Conservation (phyloP, 92 coral and sea anemone species). For the Phenganax subtilis region DNA sequence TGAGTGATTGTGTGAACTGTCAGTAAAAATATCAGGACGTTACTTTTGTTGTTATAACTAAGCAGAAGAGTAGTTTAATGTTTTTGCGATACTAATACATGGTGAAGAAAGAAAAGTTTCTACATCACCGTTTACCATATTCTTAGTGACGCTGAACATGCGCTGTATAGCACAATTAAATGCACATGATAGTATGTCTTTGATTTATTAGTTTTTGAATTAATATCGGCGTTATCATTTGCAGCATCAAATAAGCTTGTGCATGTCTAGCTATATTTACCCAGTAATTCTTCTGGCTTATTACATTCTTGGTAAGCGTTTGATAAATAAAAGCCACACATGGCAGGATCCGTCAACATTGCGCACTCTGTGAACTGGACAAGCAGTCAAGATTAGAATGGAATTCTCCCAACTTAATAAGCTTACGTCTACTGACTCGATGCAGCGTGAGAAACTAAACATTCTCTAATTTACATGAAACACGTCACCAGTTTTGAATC, state of each 20-base stretch:
- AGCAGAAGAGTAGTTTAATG: neutral
- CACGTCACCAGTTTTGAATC: neutral
- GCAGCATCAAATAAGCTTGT: conserved; percentile 23
- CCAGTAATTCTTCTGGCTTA: conserved; percentile 18
- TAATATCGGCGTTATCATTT: conserved; percentile 30
- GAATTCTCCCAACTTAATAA: conserved; percentile 17
- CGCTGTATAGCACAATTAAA: neutral
- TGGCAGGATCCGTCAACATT: conserved; percentile 36
- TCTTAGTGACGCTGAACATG: neutral
- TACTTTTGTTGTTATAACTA: neutral
- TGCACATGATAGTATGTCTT: conserved; percentile 5
- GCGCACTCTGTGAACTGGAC: conserved; percentile 9
- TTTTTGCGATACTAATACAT: neutral
- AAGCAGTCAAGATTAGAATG: conserved; percentile 20
- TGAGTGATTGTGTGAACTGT: conserved; percentile 4
- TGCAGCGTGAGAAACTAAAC: conserved; percentile 17
- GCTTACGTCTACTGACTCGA: conserved; percentile 14
- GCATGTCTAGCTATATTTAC: conserved; percentile 33
- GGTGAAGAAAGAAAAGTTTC: neutral
- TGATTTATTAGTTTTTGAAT: conserved; percentile 34
- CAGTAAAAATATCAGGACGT: neutral
- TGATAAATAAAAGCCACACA: conserved; percentile 30
- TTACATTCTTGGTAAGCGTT: conserved; percentile 21
- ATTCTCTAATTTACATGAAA: neutral
- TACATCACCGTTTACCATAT: no score